Conservation (phyloP, 2,113 vertebrate genomes). For the Pantherophis guttatus region DNA sequence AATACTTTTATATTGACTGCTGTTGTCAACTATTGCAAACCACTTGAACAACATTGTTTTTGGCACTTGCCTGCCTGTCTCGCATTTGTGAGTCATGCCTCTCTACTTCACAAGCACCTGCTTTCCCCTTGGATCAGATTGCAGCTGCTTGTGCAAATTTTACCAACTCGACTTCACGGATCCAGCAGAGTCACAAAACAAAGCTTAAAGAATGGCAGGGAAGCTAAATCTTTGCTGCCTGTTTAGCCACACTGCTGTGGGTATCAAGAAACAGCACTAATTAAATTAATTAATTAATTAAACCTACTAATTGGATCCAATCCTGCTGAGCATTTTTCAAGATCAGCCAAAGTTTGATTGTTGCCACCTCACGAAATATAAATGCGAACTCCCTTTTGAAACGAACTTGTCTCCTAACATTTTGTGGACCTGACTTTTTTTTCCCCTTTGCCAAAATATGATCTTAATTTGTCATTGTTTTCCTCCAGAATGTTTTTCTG, state of each 20-base stretch:
- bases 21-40: conserved; percentile 69
- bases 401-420: not conserved
- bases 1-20: conserved; percentile 79
- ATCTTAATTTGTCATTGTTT: not conserved
- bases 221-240: not conserved
- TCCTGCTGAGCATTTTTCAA: not conserved
- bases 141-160: conserved; percentile 28
- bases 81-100: conserved; percentile 52
- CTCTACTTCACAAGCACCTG: conserved; percentile 41
- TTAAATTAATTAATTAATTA: not conserved
- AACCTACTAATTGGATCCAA: not conserved
- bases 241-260: not conserved
- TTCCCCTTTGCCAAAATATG: not conserved
- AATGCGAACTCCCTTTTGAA: not conserved
- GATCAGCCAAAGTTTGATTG: not conserved
- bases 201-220: not conserved
- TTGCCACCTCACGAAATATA: not conserved
- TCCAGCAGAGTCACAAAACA: not conserved
- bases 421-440: not conserved
- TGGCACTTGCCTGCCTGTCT: conserved; percentile 70
- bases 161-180: not conserved
- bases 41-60: conserved; percentile 73
- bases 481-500: not conserved
- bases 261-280: not conserved
- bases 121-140: conserved; percentile 44